A percentile compares a stretch with the other conserved stretches of the same genome.
Evolutionary conservation across 2,797 vertebrate genomes (phyloP).

Genomic region (Neopelma chrysocephalum): DNA sequence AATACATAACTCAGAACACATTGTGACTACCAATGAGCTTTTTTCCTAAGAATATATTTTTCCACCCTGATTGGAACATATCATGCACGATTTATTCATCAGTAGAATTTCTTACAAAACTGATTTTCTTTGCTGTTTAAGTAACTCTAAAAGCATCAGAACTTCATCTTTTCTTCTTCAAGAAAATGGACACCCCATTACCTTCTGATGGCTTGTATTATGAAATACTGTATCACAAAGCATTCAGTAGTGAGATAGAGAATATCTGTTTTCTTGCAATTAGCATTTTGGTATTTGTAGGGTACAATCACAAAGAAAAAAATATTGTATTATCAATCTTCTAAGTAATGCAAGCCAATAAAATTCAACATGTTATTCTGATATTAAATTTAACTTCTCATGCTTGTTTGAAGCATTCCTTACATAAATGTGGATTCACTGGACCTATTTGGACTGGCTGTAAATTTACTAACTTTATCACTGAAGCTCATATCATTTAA

Average conservation of each 20-base stretch:
- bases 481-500: neutral
- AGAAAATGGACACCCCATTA: neutral
- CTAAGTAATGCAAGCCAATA: neutral
- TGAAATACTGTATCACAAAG: neutral
- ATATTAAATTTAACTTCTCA: neutral
- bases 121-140: neutral
- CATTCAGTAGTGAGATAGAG: neutral
- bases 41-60: neutral
- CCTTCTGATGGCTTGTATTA: neutral
- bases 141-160: neutral
- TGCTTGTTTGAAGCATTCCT: neutral
- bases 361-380: neutral
- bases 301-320: neutral
- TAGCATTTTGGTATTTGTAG: neutral
- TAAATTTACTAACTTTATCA: neutral
- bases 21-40: neutral
- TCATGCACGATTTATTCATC: neutral
- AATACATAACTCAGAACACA: neutral
- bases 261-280: neutral
- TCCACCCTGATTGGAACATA: neutral
- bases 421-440: neutral
- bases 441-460: neutral
- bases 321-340: neutral
- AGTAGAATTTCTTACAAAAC: neutral
- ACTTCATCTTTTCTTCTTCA: neutral